These are phyloP conservation scores for Rhabditoides inermis DNA, from an alignment of 2,888 invertebrate species.

Conservation along the genomic window DNA sequence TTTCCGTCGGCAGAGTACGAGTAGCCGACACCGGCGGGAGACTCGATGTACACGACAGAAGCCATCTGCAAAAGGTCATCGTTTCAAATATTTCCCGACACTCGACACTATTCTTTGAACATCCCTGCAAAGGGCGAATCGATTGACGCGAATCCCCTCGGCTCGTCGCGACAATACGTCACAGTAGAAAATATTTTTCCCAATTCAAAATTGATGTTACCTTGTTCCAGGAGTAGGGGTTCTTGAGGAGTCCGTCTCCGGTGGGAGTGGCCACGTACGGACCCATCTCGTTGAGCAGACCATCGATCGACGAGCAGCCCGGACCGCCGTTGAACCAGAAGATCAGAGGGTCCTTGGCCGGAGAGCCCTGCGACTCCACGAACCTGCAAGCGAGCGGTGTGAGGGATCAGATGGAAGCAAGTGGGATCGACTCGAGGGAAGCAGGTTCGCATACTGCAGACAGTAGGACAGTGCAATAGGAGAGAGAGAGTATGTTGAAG, in stretches of 20 bases:
- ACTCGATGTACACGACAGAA: constrained; percentile 58
- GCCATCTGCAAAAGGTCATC: constrained; percentile 48
- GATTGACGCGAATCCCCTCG: not conserved
- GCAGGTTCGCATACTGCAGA: not conserved
- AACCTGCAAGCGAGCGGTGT: constrained; percentile 27
- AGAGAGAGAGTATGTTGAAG: not conserved
- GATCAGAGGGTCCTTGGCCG: constrained; percentile 43
- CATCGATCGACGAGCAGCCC: constrained; percentile 56
- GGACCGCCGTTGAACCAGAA: constrained; percentile 54
- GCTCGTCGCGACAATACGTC: not conserved
- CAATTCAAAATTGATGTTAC: not conserved
- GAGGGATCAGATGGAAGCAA: too few species aligned
- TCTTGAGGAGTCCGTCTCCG: constrained; percentile 45
- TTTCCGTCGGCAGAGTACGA: constrained; percentile 56
- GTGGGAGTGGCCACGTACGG: constrained; percentile 53
- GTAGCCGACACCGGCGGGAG: constrained; percentile 59
- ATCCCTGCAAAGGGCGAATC: too few species aligned
- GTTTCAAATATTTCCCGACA: too few species aligned
- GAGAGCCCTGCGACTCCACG: constrained; percentile 46
- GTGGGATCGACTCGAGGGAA: not conserved
- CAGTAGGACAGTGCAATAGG: too few species aligned
- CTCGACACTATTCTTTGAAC: too few species aligned
- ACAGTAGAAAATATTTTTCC: not conserved
- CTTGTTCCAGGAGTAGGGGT: constrained; percentile 52
- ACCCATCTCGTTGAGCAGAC: constrained; percentile 56